Base-by-base conservation (phyloP, 2,888 invertebrate genomes). In the Antheraea assamensis region DNA sequence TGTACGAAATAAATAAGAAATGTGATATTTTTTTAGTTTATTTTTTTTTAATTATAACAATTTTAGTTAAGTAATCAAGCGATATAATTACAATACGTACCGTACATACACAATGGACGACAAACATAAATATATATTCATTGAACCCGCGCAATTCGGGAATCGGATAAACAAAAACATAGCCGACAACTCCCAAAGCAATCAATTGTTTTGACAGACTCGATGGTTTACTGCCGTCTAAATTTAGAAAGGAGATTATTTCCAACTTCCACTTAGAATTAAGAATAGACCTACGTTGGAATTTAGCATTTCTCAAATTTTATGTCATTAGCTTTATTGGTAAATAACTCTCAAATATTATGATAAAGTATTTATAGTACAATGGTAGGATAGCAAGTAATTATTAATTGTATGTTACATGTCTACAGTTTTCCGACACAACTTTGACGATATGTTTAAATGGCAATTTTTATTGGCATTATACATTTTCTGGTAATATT, bases 221-320 rank as follows among this genome's bases (percentile, higher is more conserved):
- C 74, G 71, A 58, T 74, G 72, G 71, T 55, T 64, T 42, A 30
- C 71, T 68, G 30, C 73, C 47, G 73, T 75, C 77, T 78, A 79
- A 78, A 81, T 79, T 79, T 78, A 76, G 79, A 78, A 71, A 61
- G 74, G 77, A 79, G 80, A 80, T 79, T 80, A 78, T 76, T 76
- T 75, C 70, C 74, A 71, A 72, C 74, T 71, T 64, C 61, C 74
- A 74, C 73, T 68, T 55, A 35, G 73, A 73, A 71, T 70, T 66
- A 30, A 61, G 73, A 71, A 76, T 74, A 55, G 74, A 75, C 72
- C 66, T 76, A 52, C 27, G n/a, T 47, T 31, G 21, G 74, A 42
- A 74, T 75, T 74, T 73, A 71, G 47, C 70, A 70, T 74, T 71
- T 73, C 55, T 13, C 30, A 52, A 66, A 71, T 72, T 64, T 74